These are phyloP conservation scores for Anoura caudifer DNA, from an alignment of 2,113 vertebrate species.

Conservation along the genomic window DNA sequence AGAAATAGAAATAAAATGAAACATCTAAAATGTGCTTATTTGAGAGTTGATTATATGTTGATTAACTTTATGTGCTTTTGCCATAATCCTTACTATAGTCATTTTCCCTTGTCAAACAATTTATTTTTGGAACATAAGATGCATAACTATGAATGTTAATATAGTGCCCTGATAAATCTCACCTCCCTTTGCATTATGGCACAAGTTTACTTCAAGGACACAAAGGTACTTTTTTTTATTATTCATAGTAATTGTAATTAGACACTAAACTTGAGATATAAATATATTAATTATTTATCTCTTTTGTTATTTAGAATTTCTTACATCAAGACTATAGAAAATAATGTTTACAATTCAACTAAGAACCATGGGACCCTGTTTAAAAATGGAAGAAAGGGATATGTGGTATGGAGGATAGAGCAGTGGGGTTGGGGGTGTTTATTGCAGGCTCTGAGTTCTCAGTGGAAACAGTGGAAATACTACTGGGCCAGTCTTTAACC, in stretches of 20 bases:
- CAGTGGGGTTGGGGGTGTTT: not conserved
- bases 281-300: conserved; percentile 41
- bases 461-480: conserved; percentile 1
- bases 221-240: conserved; percentile 19
- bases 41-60: conserved; percentile 39
- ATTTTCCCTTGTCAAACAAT: conserved; percentile 44
- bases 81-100: conserved; percentile 45
- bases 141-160: conserved; percentile 45
- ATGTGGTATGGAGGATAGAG: not conserved
- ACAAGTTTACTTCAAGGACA: conserved; percentile 26
- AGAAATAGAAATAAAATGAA: conserved; percentile 50
- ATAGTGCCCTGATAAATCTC: conserved; percentile 3
- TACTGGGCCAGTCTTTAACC: not conserved
- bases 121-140: conserved; percentile 47
- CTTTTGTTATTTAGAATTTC: conserved; percentile 39
- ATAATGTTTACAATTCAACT: conserved; percentile 21
- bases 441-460: not conserved
- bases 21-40: conserved; percentile 34
- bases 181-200: conserved; percentile 20
- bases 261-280: conserved; percentile 20
- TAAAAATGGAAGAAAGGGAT: conserved; percentile 14
- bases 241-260: conserved; percentile 51
- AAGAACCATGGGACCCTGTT: not conserved
- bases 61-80: conserved; percentile 54
- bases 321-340: not conserved